Evolutionary conservation across 2,797 vertebrate species (phyloP).

Genomic region (Heteromormyrus szaboi): DNA sequence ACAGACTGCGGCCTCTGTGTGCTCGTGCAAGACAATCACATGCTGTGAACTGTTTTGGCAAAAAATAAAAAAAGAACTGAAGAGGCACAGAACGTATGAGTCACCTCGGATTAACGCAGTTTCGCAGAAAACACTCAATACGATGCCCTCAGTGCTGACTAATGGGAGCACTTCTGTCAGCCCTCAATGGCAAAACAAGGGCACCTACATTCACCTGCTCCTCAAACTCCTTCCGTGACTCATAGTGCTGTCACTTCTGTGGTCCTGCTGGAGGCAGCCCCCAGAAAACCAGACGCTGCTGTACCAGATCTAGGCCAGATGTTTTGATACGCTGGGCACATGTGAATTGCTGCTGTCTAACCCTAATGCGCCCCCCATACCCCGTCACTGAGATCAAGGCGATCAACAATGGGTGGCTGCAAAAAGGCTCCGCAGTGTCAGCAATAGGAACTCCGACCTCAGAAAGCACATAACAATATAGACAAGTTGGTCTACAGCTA

Average conservation of each 20-base stretch:
- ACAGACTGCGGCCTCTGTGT: background rate
- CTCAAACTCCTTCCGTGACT: background rate
- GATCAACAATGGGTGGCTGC: background rate
- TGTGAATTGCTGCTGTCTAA: background rate
- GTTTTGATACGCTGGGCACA: background rate
- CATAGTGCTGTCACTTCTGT: background rate
- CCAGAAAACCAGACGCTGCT: background rate
- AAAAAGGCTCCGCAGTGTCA: background rate
- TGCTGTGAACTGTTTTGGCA: background rate
- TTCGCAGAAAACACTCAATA: background rate
- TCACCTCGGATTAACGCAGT: slow-evolving; percentile 1
- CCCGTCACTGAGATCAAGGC: background rate
- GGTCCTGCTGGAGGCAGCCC: background rate
- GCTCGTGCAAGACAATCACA: background rate
- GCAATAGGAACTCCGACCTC: background rate
- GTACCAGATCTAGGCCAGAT: background rate
- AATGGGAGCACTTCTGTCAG: background rate
- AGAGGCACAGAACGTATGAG: background rate
- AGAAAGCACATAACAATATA: background rate
- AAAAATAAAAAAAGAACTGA: background rate
- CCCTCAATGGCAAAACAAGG: background rate
- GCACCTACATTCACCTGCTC: background rate
- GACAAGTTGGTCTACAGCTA: background rate
- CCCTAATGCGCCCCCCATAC: background rate
- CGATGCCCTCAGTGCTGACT: background rate